phyloP scores from a whole-genome alignment of 2,113 vertebrate genomes.

The Haplotaxodon microlepis region DNA sequence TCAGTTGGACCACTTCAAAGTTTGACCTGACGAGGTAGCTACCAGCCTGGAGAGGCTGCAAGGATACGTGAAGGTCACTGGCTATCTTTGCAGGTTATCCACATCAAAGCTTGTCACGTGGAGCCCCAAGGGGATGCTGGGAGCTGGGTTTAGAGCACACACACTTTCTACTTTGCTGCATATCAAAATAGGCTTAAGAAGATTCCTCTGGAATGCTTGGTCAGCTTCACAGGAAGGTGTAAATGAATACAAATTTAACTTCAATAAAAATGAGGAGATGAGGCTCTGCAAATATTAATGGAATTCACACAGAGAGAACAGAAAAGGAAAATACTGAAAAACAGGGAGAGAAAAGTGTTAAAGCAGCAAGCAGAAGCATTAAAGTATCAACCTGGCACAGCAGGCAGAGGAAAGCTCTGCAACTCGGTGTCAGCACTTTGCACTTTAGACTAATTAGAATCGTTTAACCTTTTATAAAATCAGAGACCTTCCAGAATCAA shows the following conservation, averaged over 20 bases:
- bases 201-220: not conserved
- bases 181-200: not conserved
- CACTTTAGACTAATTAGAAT: slow-evolving; percentile 22
- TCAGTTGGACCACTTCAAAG: not conserved
- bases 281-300: slow-evolving; percentile 18
- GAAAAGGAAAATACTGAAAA: not conserved
- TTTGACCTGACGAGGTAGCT: not conserved
- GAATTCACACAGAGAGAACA: not conserved
- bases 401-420: not conserved
- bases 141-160: not conserved
- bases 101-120: slow-evolving; percentile 11
- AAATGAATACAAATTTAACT: slow-evolving; percentile 30
- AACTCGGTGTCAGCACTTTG: not conserved
- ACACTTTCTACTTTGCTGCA: not conserved
- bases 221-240: slow-evolving; percentile 17
- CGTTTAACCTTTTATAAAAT: slow-evolving; percentile 24
- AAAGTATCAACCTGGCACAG: not conserved
- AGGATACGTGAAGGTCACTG: not conserved
- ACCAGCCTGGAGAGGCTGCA: not conserved
- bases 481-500: not conserved
- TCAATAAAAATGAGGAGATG: not conserved
- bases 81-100: not conserved
- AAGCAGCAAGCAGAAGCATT: not conserved
- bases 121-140: not conserved
- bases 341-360: not conserved